A percentile compares a stretch with the other conserved stretches of the same genome.
Conservation (phyloP, 92 coral and sea anemone genomes). For the Epizoanthus stellaris region DNA sequence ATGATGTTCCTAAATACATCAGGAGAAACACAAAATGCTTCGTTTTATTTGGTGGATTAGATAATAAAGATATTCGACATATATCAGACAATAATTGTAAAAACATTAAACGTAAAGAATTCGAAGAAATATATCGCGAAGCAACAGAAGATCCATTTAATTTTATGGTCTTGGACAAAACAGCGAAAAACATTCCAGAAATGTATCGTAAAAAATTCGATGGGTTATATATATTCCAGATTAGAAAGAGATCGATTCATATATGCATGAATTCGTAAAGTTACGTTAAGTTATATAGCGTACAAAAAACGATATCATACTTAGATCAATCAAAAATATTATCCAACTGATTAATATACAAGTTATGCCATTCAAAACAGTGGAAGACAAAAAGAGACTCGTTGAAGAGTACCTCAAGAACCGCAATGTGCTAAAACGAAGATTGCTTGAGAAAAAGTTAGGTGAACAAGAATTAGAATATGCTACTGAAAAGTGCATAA, state of each 20-base stretch:
- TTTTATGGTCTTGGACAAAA: slow-evolving; percentile 38
- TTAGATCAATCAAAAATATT: neutral
- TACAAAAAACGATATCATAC: neutral
- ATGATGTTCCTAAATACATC: slow-evolving; percentile 40
- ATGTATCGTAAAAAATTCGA: slow-evolving; percentile 40
- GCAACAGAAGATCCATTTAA: slow-evolving; percentile 42
- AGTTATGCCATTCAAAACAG: neutral
- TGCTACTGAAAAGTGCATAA: neutral
- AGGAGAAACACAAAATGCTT: slow-evolving; percentile 49
- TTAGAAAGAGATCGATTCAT: neutral
- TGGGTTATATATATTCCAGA: neutral
- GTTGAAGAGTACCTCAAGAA: too few species aligned
- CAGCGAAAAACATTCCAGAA: slow-evolving; percentile 32
- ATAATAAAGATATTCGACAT: slow-evolving; percentile 30
- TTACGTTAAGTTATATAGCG: neutral
- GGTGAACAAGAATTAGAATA: too few species aligned
- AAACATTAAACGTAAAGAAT: slow-evolving; percentile 11
- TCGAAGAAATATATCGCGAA: slow-evolving; percentile 35
- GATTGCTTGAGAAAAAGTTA: too few species aligned
- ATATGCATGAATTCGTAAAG: neutral
- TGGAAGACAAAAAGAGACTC: too few species aligned
- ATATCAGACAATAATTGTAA: neutral
- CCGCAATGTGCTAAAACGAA: too few species aligned
- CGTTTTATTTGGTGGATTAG: slow-evolving; percentile 40
- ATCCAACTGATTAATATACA: neutral